phyloP scores from a whole-genome alignment of 64 coral and sea anemone species.

The Astreopora myriophthalma region DNA sequence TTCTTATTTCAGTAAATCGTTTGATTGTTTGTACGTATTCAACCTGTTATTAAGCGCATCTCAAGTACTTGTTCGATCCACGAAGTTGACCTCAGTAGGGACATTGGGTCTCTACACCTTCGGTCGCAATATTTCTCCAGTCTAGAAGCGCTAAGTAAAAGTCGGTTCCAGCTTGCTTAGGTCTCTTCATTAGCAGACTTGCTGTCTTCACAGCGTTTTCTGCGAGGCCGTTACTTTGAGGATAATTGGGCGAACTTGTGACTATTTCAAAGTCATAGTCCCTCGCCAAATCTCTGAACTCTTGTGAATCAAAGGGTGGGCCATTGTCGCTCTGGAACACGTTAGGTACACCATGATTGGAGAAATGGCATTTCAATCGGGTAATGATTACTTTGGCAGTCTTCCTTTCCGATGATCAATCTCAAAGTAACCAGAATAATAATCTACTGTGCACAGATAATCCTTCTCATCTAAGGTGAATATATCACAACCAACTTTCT shows the following conservation, averaged over 20 bases:
- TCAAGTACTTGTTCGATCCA: no score
- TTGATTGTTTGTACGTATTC: no score
- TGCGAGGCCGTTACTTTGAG: neutral
- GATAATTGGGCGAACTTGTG: neutral
- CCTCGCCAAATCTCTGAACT: neutral
- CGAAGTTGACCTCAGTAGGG: no score
- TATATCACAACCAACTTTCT: no score
- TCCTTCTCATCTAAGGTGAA: no score
- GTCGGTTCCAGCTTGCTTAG: neutral
- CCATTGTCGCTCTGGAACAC: slow-evolving; percentile 29
- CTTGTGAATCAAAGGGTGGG: neutral
- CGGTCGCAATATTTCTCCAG: no score
- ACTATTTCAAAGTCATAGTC: neutral
- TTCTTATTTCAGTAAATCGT: no score
- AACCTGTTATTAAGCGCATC: no score
- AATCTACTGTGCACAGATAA: no score
- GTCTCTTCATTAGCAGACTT: neutral
- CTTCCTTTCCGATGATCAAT: no score
- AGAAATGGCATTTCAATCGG: slow-evolving; percentile 39
- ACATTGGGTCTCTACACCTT: no score
- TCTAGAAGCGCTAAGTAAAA: slow-evolving; percentile 8
- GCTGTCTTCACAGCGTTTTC: neutral
- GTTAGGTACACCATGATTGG: slow-evolving; percentile 49
- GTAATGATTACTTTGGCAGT: slow-evolving; percentile 7
- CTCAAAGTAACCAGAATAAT: no score